Evolutionary conservation across 2,797 vertebrate genomes (phyloP).

Genomic region (Danio tinwini): DNA sequence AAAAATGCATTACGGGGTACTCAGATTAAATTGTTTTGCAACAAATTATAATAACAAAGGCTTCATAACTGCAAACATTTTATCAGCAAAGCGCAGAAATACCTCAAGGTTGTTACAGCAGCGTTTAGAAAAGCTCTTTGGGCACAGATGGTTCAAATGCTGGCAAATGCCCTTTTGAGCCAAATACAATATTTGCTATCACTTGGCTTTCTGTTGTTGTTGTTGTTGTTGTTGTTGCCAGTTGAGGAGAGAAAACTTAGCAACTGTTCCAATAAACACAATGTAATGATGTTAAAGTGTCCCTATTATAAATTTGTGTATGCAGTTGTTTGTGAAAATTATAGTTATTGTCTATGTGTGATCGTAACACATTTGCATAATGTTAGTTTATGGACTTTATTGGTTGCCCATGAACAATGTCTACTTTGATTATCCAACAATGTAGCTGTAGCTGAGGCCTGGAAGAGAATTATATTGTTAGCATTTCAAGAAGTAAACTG

Average conservation of each 20-base stretch:
- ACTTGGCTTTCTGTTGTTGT: conserved; percentile 20
- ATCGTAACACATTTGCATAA: no score
- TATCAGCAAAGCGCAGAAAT: conserved; percentile 69
- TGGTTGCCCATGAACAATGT: no score
- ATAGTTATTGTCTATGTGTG: no score
- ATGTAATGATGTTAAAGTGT: neutral
- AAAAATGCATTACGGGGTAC: conserved; percentile 71
- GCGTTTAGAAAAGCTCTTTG: conserved; percentile 67
- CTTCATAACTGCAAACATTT: conserved; percentile 63
- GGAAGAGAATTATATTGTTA: no score
- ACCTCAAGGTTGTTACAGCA: conserved; percentile 68
- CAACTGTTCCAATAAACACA: neutral
- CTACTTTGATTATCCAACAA: no score
- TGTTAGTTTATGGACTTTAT: no score
- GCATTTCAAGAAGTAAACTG: no score
- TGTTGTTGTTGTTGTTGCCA: neutral
- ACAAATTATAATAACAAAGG: conserved; percentile 69
- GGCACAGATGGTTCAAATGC: conserved; percentile 61
- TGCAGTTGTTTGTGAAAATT: no score
- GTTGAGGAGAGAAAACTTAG: neutral
- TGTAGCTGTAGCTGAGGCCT: no score
- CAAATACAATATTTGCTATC: conserved; percentile 19
- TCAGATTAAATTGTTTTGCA: conserved; percentile 68
- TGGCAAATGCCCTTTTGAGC: conserved; percentile 58
- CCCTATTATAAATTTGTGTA: no score